phyloP scores from a whole-genome alignment of 2,113 vertebrate species.

The Mormoops blainvillei region DNA sequence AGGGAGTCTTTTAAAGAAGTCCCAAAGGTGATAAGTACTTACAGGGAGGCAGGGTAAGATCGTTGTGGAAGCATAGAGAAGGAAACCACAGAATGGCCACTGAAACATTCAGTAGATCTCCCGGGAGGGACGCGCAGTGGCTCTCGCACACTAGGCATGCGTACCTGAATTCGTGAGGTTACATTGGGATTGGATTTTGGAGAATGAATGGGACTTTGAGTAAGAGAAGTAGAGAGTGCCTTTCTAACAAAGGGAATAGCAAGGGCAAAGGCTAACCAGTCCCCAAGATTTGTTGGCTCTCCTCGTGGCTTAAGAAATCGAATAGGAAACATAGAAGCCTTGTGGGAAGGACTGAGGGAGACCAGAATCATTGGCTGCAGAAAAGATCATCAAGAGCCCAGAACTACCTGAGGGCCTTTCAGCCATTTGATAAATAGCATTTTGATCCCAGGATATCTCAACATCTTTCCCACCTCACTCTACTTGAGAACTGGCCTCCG shows the following conservation, averaged over 20 bases:
- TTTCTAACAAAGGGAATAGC: constrained; percentile 32
- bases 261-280: not conserved
- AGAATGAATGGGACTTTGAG: not conserved
- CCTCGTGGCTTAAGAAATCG: not conserved
- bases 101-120: not conserved
- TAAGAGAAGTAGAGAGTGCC: not conserved
- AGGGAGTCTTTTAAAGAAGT: not conserved
- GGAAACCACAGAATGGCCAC: not conserved
- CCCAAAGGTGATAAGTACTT: not conserved
- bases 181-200: constrained; percentile 27
- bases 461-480: not conserved
- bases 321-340: not conserved
- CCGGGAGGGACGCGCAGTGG: not conserved
- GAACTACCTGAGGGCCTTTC: not conserved
- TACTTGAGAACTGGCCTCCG: not conserved
- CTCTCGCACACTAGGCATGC: not conserved
- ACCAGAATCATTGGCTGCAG: not conserved
- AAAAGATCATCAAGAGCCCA: not conserved
- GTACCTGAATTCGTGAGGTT: not conserved
- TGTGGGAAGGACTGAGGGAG: not conserved
- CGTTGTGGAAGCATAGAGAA: not conserved
- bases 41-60: not conserved
- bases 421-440: constrained; percentile 10
- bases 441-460: constrained; percentile 43
- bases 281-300: not conserved